These are phyloP conservation scores for Leucophora obtusa DNA, from an alignment of 2,888 invertebrate genomes.

Conservation along the genomic window DNA sequence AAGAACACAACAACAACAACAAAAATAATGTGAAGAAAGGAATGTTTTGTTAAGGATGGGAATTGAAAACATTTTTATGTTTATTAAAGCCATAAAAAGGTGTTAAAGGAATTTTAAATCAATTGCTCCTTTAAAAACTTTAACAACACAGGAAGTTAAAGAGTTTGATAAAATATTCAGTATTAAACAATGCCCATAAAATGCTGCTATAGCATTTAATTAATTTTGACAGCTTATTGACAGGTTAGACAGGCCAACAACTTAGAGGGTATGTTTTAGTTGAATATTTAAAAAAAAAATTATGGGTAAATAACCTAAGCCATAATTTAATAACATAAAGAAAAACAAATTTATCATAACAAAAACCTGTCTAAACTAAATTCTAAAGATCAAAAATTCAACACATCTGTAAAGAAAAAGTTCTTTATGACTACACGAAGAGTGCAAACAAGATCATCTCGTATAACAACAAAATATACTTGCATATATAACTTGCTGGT, in stretches of 20 bases:
- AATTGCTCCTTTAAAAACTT: constrained; percentile 11
- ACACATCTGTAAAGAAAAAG: constrained; percentile 14
- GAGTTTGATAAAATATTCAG: not conserved
- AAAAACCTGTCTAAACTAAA: constrained; percentile 10
- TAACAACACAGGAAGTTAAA: constrained; percentile 27
- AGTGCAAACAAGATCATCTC: constrained; percentile 31
- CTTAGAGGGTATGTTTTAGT: not conserved
- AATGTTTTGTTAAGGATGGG: constrained; percentile 21
- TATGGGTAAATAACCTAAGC: constrained; percentile 33
- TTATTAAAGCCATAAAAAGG: constrained; percentile 45
- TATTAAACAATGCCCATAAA: not conserved
- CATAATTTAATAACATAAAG: constrained; percentile 22
- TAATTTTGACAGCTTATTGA: constrained; percentile 55
- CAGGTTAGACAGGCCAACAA: constrained; percentile 31
- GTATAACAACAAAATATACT: constrained; percentile 47
- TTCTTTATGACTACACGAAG: not conserved
- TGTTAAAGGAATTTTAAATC: constrained; percentile 48
- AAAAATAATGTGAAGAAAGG: constrained; percentile 23
- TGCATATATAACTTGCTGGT: constrained; percentile 13
- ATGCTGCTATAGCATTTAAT: constrained; percentile 30
- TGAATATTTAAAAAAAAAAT: constrained; percentile 1
- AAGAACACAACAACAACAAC: not conserved
- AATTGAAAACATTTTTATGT: constrained; percentile 25
- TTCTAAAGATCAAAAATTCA: not conserved
- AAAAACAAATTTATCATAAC: not conserved